Percentiles rank a stretch among this genome's conserved stretches.
phyloP scores from a whole-genome alignment of 2,888 invertebrate species.

The Drosophila planitibia region DNA sequence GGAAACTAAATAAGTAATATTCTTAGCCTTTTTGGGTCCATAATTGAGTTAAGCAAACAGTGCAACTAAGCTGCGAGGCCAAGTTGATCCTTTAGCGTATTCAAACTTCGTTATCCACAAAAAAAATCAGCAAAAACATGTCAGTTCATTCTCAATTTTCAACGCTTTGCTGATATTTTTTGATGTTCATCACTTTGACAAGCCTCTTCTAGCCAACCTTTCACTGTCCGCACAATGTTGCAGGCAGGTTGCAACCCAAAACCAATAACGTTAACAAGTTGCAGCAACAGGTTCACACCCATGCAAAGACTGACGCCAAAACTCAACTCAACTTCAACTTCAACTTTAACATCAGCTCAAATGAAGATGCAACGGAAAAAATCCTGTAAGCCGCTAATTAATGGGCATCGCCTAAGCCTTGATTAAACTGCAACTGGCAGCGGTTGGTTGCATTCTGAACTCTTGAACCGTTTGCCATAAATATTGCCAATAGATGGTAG shows the following conservation, averaged over 20 bases:
- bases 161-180: not conserved
- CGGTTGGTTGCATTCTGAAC: conserved; percentile 59
- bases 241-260: conserved; percentile 17
- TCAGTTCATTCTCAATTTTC: not conserved
- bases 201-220: conserved; percentile 50
- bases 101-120: not conserved
- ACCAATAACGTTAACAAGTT: conserved; percentile 16
- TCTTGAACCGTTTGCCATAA: conserved; percentile 75
- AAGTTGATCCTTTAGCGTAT: not conserved
- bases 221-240: conserved; percentile 48
- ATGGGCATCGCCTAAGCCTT: conserved; percentile 64
- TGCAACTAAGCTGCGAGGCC: fast-evolving
- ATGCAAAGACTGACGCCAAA: conserved; percentile 18
- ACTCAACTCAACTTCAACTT: not conserved
- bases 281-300: conserved; percentile 58
- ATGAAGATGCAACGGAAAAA: conserved; percentile 45
- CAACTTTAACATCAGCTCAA: conserved; percentile 1
- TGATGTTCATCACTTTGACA: conserved; percentile 44
- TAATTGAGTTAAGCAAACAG: not conserved
- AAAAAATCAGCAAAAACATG: too few species aligned
- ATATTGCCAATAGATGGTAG: conserved; percentile 73
- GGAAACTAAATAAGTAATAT: not conserved
- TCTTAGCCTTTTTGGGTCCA: not conserved
- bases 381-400: conserved; percentile 72
- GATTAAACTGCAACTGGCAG: conserved; percentile 65